Evolutionary conservation across 2,797 vertebrate genomes (phyloP).

Genomic region (Eremophila alpestris): DNA sequence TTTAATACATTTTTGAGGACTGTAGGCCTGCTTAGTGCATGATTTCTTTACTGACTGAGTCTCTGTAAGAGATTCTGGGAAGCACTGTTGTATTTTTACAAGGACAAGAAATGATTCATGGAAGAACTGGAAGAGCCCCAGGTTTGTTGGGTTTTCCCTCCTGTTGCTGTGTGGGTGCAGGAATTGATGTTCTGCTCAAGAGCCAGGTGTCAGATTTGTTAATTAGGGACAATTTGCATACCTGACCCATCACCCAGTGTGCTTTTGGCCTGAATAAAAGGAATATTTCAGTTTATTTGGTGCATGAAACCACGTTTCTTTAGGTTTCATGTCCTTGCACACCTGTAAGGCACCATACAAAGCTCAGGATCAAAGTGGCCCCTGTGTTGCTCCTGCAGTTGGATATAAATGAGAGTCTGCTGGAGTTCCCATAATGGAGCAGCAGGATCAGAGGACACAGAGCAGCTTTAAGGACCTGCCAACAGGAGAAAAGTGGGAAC

Average conservation of each 20-base stretch:
- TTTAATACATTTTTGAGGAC: background rate
- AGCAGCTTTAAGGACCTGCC: background rate
- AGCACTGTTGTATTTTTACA: background rate
- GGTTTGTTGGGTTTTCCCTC: background rate
- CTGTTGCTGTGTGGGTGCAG: background rate
- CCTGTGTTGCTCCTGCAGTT: accelerated
- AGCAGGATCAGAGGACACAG: background rate
- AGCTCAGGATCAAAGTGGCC: background rate
- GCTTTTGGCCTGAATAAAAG: background rate
- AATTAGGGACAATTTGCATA: background rate
- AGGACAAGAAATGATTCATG: background rate
- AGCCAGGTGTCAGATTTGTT: background rate
- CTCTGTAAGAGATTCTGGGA: background rate
- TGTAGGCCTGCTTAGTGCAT: background rate
- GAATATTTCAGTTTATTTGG: background rate
- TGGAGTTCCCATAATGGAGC: background rate
- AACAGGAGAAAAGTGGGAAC: background rate
- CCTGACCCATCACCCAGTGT: background rate
- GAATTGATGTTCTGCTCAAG: background rate
- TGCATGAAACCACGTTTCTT: background rate
- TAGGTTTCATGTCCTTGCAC: background rate
- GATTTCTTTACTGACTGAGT: background rate
- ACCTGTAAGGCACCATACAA: background rate
- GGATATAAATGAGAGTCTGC: background rate
- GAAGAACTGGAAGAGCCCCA: background rate